Evolutionary conservation across 2,888 invertebrate species (phyloP).

Genomic region (Parasteatoda lunata): DNA sequence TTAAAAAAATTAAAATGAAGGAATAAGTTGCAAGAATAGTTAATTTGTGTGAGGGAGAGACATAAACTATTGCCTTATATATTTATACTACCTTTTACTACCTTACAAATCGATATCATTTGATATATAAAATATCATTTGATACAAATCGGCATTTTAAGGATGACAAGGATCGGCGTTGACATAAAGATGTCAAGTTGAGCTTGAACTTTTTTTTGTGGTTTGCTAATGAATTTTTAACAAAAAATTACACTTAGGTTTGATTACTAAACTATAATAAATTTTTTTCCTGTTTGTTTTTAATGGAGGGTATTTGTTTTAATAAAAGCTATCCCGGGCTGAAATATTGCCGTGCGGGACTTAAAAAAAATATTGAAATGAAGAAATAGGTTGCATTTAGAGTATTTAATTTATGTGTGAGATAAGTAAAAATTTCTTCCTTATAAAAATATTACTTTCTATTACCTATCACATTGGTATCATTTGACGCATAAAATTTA

Average conservation of each 20-base stretch:
- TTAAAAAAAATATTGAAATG: not conserved
- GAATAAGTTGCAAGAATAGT: not conserved
- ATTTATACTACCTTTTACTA: not conserved
- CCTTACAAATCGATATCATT: not conserved
- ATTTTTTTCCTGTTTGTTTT: conserved; percentile 14
- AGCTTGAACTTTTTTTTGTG: not conserved
- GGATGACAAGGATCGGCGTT: too few relatives aligned
- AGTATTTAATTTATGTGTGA: not conserved
- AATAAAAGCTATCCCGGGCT: not conserved
- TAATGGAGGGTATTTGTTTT: not conserved
- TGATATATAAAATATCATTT: too few relatives aligned
- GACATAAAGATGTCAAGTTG: not conserved
- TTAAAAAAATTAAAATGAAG: not conserved
- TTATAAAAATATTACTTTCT: too few relatives aligned
- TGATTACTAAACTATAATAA: not conserved
- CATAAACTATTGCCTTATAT: not conserved
- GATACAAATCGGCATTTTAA: not conserved
- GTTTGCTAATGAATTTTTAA: not conserved
- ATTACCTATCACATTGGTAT: too few relatives aligned
- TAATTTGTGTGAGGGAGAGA: not conserved
- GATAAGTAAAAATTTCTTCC: not conserved
- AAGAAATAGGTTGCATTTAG: not conserved
- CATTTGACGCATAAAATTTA: too few relatives aligned
- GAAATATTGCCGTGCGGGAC: not conserved
- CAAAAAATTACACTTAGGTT: not conserved